Conservation (phyloP, 2,888 invertebrate genomes). For the Malthinus seriepunctatus region DNA sequence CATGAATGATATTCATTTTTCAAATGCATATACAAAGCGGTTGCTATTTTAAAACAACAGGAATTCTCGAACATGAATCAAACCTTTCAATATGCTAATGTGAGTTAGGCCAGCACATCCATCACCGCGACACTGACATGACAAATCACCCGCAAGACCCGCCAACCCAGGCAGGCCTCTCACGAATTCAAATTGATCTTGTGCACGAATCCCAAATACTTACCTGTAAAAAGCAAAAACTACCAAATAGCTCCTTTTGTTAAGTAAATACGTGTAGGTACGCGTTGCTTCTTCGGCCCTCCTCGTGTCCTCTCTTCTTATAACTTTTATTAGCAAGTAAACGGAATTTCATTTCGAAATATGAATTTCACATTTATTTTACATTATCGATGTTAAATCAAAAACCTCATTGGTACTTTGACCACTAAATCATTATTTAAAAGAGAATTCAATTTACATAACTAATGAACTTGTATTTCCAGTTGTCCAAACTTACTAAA, state of each 20-base stretch:
- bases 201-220: conserved; percentile 18
- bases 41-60: conserved; percentile 50
- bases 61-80: conserved; percentile 50
- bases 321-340: conserved; percentile 15
- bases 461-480: conserved; percentile 47
- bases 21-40: conserved; percentile 38
- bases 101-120: conserved; percentile 47
- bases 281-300: neutral
- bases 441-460: conserved; percentile 51
- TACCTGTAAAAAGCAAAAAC: conserved; percentile 4
- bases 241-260: too few species aligned
- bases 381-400: conserved; percentile 39
- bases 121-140: conserved; percentile 55
- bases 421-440: conserved; percentile 49
- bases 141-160: conserved; percentile 49
- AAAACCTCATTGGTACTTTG: conserved; percentile 28
- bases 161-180: conserved; percentile 24
- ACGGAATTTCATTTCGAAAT: conserved; percentile 15
- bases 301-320: neutral
- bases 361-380: conserved; percentile 21
- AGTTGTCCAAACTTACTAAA: conserved; percentile 32
- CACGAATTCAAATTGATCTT: conserved; percentile 31
- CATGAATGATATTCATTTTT: conserved; percentile 43
- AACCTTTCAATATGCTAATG: conserved; percentile 56
- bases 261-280: too few species aligned